Evolutionary conservation across 2,888 invertebrate genomes (phyloP).

Genomic region (Acleris emargana): DNA sequence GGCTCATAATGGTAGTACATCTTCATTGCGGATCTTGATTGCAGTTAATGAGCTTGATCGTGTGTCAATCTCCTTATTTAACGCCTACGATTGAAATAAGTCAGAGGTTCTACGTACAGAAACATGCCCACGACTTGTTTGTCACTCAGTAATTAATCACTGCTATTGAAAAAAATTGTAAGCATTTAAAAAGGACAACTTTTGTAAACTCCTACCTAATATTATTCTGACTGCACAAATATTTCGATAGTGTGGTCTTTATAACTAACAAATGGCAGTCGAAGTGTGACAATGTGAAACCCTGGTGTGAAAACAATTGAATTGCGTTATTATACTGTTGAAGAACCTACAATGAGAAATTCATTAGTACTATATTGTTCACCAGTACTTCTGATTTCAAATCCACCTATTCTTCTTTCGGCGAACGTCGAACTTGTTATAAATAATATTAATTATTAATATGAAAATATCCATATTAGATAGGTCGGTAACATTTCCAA

Average conservation of each 20-base stretch:
- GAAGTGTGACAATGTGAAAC: constrained; percentile 17
- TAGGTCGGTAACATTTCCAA: background rate
- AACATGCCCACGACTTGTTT: no score
- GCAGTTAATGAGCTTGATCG: constrained; percentile 17
- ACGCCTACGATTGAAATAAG: constrained; percentile 22
- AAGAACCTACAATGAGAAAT: constrained; percentile 19
- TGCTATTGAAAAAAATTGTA: no score
- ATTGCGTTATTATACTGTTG: constrained; percentile 11
- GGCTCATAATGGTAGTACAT: constrained; percentile 20
- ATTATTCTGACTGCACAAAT: background rate
- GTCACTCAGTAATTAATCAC: no score
- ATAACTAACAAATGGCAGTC: background rate
- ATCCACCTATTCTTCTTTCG: background rate
- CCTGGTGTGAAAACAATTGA: constrained; percentile 22
- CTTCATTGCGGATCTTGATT: constrained; percentile 27
- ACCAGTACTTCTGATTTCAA: constrained; percentile 9
- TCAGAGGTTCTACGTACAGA: background rate
- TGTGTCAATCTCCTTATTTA: constrained; percentile 15
- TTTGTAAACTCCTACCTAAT: no score
- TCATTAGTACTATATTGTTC: constrained; percentile 10
- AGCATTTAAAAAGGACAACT: no score
- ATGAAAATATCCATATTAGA: background rate
- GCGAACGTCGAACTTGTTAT: no score
- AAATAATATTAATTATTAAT: no score
- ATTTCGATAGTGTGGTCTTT: constrained; percentile 1